Conservation (phyloP, 1,140 invertebrate species). For the Drosophila jambulina region DNA sequence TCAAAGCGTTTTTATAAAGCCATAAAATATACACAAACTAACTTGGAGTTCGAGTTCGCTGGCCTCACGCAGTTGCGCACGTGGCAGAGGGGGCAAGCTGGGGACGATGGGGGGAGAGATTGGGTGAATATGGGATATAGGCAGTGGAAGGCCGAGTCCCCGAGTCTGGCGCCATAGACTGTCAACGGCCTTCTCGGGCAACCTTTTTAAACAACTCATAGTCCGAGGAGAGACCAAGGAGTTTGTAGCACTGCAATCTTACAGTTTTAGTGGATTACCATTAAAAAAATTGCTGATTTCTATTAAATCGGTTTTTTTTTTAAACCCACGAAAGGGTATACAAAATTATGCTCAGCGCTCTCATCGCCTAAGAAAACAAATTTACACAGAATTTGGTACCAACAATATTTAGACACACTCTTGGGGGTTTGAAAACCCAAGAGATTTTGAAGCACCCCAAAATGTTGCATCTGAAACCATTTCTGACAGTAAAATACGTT, state of each 20-base stretch:
- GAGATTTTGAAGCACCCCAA: no score
- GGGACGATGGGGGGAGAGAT: conserved; percentile 1
- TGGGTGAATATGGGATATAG: conserved; percentile 8
- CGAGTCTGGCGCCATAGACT: conserved; percentile 53
- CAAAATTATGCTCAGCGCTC: no score
- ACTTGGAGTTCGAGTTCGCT: conserved; percentile 34
- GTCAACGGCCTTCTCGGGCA: conserved; percentile 66
- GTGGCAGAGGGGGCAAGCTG: conserved; percentile 12
- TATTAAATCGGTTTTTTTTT: no score
- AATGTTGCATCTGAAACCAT: no score
- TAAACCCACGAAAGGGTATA: no score
- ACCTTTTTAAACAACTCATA: conserved; percentile 60
- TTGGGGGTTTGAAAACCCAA: no score
- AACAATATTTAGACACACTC: no score
- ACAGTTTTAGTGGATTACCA: no score
- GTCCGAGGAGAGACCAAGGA: conserved; percentile 21
- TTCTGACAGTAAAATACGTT: no score
- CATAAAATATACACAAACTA: conserved; percentile 75
- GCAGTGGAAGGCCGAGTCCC: not conserved
- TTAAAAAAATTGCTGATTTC: no score
- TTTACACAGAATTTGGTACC: no score
- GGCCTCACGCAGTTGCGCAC: conserved; percentile 39
- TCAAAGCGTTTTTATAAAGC: conserved; percentile 74
- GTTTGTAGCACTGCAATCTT: not conserved
- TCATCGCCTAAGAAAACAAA: no score